These are phyloP conservation scores for Illadopsis cleaveri DNA, from an alignment of 2,113 vertebrate genomes.

Conservation along the genomic window DNA sequence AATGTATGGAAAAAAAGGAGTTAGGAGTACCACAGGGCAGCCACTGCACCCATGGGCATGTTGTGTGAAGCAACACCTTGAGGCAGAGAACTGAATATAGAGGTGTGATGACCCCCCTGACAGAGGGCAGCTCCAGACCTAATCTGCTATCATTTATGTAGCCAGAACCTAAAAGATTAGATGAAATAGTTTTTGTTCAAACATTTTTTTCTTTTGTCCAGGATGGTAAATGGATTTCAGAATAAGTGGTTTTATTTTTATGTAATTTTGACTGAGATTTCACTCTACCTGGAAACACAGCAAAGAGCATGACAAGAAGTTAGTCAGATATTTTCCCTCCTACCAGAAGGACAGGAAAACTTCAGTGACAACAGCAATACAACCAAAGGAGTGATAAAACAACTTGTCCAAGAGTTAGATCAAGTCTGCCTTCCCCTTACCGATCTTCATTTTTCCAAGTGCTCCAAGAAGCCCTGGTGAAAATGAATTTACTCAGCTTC, in stretches of 20 bases:
- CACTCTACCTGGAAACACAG: neutral
- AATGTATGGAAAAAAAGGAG: neutral
- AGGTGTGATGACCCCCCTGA: neutral
- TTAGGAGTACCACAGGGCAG: neutral
- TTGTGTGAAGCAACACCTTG: neutral
- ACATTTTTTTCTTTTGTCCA: neutral
- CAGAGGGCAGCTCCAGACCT: neutral
- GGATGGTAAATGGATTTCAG: neutral
- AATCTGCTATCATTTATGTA: neutral
- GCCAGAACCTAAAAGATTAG: neutral
- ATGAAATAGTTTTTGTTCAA: neutral
- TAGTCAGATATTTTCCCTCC: neutral
- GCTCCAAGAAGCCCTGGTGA: neutral
- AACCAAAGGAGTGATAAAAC: neutral
- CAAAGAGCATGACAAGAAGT: neutral
- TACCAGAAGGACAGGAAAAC: neutral
- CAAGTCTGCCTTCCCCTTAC: neutral
- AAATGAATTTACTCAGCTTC: neutral
- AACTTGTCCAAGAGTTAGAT: neutral
- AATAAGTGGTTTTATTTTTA: neutral
- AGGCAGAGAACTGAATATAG: neutral
- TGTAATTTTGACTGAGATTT: neutral
- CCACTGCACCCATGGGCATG: neutral
- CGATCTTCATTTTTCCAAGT: neutral
- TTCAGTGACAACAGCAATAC: neutral